A percentile compares a stretch with the other conserved stretches of the same genome.
These are phyloP conservation scores for Poecilia gillii DNA, from an alignment of 2,797 vertebrate genomes.

Conservation along the genomic window DNA sequence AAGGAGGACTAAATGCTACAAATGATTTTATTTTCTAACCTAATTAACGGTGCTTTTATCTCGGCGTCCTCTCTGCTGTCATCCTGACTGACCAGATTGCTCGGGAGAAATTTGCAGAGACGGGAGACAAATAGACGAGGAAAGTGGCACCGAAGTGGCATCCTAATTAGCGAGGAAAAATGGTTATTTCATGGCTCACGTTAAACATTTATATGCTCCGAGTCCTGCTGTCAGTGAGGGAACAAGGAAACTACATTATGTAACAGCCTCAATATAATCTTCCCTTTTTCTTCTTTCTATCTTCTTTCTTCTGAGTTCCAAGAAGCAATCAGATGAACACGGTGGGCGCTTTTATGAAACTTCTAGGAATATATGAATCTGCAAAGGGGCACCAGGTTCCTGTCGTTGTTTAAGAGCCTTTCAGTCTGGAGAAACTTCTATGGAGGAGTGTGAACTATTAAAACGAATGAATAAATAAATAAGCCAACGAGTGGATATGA, in stretches of 20 bases:
- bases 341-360: constrained; percentile 33
- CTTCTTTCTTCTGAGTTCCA: constrained; percentile 14
- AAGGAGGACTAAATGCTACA: constrained; percentile 38
- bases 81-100: constrained; percentile 33
- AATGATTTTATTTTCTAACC: constrained; percentile 23
- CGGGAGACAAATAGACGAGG: constrained; percentile 37
- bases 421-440: constrained; percentile 51
- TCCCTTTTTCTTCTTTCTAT: constrained; percentile 9
- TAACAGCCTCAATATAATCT: constrained; percentile 52
- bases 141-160: constrained; percentile 41
- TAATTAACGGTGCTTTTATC: constrained; percentile 54
- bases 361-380: constrained; percentile 46
- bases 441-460: constrained; percentile 38
- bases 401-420: constrained; percentile 28
- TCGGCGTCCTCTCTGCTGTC: constrained; percentile 24
- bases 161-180: constrained; percentile 68
- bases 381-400: constrained; percentile 36
- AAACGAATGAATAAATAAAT: constrained; percentile 19
- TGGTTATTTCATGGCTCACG: constrained; percentile 67
- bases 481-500: constrained; percentile 53
- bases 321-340: constrained; percentile 64
- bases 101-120: constrained; percentile 36
- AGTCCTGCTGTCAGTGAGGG: constrained; percentile 53
- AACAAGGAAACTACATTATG: constrained; percentile 64
- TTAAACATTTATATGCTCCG: constrained; percentile 70